A percentile compares a stretch with the other conserved stretches of the same genome.
Conservation (phyloP, 1,140 invertebrate genomes). For the Scylla paramamosain region DNA sequence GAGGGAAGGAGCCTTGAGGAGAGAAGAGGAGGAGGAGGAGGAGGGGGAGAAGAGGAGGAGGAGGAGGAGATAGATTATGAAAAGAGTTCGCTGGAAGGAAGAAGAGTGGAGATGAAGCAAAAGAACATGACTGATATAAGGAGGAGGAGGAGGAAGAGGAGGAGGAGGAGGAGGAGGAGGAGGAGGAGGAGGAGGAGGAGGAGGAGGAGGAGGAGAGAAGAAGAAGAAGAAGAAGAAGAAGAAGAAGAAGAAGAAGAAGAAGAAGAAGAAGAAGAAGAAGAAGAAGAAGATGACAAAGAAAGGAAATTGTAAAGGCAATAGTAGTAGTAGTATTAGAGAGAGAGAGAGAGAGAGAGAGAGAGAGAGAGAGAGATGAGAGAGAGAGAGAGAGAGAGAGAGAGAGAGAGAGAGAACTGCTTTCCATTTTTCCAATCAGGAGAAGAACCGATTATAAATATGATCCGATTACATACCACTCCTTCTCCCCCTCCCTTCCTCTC, state of each 20-base stretch:
- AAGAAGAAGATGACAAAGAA: not conserved
- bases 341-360: not conserved
- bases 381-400: not conserved
- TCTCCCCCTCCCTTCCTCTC: not conserved
- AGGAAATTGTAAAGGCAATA: not conserved
- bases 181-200: slow-evolving; percentile 19
- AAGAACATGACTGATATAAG: not conserved
- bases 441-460: not conserved
- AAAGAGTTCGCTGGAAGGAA: not conserved
- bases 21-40: slow-evolving; percentile 9
- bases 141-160: slow-evolving; percentile 47
- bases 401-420: not conserved
- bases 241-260: too few relatives aligned
- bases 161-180: not conserved
- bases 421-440: slow-evolving; percentile 25
- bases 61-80: not conserved
- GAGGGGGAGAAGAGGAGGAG: too few relatives aligned
- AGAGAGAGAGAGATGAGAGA: not conserved
- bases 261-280: slow-evolving; percentile 41
- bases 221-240: not conserved
- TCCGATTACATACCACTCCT: not conserved
- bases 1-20: slow-evolving; percentile 23
- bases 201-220: not conserved
- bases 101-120: not conserved
- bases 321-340: not conserved